A percentile compares a stretch with the other conserved stretches of the same genome.
phyloP scores from a whole-genome alignment of 2,888 invertebrate genomes.

The Dendrolimus houi region DNA sequence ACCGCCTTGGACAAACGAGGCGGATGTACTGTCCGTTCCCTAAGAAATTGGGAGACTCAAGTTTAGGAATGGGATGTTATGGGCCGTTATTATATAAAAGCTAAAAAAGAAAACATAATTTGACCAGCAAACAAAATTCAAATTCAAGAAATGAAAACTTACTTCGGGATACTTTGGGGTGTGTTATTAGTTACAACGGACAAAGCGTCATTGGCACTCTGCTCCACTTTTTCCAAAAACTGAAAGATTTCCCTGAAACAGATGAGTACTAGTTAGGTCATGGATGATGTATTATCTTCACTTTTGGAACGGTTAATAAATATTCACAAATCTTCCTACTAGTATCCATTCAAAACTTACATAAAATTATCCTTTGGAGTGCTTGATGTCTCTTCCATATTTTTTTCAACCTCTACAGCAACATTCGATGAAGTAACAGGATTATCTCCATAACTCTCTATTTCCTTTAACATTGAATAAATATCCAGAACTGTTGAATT shows the following conservation, averaged over 20 bases:
- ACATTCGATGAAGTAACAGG: slow-evolving; percentile 37
- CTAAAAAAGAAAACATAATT: no score
- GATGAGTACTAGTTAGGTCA: no score
- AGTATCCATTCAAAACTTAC: slow-evolving; percentile 28
- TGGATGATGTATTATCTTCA: no score
- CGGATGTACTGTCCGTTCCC: no score
- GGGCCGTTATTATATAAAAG: no score
- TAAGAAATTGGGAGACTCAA: no score
- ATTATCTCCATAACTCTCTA: slow-evolving; percentile 63
- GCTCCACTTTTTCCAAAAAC: slow-evolving; percentile 80
- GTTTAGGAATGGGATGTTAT: no score
- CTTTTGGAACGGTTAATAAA: no score
- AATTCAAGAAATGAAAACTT: slow-evolving; percentile 15
- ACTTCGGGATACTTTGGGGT: slow-evolving; percentile 62
- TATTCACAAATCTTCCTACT: no score
- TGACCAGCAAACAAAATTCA: no score
- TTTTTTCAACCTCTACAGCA: slow-evolving; percentile 26
- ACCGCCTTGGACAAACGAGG: no score
- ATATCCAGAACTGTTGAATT: slow-evolving; percentile 66
- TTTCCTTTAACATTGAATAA: slow-evolving; percentile 70
- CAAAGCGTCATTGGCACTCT: slow-evolving; percentile 67
- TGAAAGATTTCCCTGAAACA: slow-evolving; percentile 77
- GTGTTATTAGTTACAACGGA: slow-evolving; percentile 54
- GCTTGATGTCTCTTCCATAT: slow-evolving; percentile 29
- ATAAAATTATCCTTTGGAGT: slow-evolving; percentile 61